Conservation (phyloP, 2,888 invertebrate genomes). For the Leptopilina syphax region DNA sequence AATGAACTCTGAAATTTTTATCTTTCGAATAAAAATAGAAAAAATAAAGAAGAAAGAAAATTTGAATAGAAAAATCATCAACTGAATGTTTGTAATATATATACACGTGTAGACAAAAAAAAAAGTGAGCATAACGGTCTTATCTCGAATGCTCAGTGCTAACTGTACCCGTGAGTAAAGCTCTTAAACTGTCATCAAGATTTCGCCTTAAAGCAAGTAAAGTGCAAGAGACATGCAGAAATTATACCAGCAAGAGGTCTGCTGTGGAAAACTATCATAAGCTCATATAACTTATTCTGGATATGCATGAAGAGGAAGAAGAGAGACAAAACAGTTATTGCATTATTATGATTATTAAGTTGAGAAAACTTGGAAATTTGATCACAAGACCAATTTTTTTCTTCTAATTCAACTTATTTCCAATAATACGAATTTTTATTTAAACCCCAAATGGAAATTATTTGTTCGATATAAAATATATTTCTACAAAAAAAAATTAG, state of each 20-base stretch:
- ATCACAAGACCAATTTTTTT: slow-evolving; percentile 48
- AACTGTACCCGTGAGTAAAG: slow-evolving; percentile 32
- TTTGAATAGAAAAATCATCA: background rate
- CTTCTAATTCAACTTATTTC: slow-evolving; percentile 62
- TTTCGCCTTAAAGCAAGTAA: slow-evolving; percentile 37
- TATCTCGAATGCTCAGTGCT: slow-evolving; percentile 18
- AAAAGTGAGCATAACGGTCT: slow-evolving; percentile 10
- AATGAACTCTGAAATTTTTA: too few relatives aligned
- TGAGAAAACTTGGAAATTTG: slow-evolving; percentile 33
- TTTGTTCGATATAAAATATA: too few relatives aligned
- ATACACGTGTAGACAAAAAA: background rate
- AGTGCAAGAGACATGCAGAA: slow-evolving; percentile 36
- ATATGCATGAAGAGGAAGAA: background rate
- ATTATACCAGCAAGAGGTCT: slow-evolving; percentile 27
- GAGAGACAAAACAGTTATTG: slow-evolving; percentile 15
- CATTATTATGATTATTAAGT: slow-evolving; percentile 24
- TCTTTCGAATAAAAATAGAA: too few relatives aligned
- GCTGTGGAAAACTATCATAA: slow-evolving; percentile 33
- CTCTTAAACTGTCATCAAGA: slow-evolving; percentile 41
- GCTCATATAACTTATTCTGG: slow-evolving; percentile 24
- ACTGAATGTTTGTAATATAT: background rate
- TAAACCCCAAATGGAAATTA: too few relatives aligned
- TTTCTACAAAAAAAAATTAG: too few relatives aligned
- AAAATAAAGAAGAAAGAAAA: too few relatives aligned
- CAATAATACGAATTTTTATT: too few relatives aligned